phyloP scores from a whole-genome alignment of 64 coral and sea anemone species.

The Pachyseris speciosa region DNA sequence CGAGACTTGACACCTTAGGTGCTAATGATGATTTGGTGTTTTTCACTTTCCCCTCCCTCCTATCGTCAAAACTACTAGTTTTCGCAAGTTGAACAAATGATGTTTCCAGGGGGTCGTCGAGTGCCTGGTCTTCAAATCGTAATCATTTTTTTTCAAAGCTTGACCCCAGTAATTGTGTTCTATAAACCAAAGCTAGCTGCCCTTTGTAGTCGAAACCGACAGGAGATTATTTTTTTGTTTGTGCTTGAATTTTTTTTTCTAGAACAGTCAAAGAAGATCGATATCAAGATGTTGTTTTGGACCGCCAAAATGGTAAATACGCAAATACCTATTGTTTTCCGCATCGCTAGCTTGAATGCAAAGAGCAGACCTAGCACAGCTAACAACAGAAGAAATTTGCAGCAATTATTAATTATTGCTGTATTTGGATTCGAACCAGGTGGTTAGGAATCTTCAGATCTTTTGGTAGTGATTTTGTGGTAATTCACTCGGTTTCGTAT shows the following conservation, averaged over 20 bases:
- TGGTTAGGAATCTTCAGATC: not conserved
- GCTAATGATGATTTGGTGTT: constrained; percentile 42
- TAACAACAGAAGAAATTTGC: not conserved
- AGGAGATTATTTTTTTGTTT: not conserved
- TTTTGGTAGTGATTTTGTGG: not conserved
- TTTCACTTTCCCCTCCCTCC: constrained; percentile 45
- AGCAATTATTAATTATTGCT: constrained; percentile 34
- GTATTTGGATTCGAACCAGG: not conserved
- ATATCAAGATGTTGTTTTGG: constrained; percentile 1
- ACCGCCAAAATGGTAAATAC: constrained; percentile 18
- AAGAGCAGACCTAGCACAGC: not conserved
- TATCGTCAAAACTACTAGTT: constrained; percentile 50
- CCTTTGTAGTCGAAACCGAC: not conserved
- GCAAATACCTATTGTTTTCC: not conserved
- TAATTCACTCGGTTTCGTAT: not conserved
- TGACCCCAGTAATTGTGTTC: constrained; percentile 5
- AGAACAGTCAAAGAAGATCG: not conserved
- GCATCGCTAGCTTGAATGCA: not conserved
- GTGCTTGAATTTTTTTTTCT: not conserved
- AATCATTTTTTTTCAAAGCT: not conserved
- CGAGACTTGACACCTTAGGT: constrained; percentile 14
- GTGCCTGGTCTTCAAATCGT: constrained; percentile 13
- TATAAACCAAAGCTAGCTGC: not conserved
- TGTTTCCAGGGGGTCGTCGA: constrained; percentile 26
- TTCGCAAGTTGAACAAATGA: constrained; percentile 46